Evolutionary conservation across 2,888 invertebrate species (phyloP).

Genomic region (Syrista parreyssii): DNA sequence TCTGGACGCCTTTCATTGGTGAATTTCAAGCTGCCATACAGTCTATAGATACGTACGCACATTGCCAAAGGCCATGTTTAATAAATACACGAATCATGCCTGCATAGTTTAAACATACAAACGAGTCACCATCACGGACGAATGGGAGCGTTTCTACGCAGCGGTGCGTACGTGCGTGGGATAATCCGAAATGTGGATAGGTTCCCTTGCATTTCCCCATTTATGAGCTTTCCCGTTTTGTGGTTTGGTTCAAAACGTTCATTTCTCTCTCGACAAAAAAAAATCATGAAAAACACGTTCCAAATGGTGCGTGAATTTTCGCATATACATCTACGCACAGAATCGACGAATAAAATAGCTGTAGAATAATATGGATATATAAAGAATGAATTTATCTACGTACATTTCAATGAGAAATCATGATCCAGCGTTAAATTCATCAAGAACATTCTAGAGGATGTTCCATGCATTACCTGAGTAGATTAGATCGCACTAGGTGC

Average conservation of each 20-base stretch:
- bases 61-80: constrained; percentile 40
- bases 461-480: not conserved
- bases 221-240: not conserved
- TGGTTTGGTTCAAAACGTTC: not conserved
- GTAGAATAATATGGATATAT: not conserved
- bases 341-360: not conserved
- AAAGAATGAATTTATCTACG: not conserved
- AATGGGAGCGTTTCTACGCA: constrained; percentile 24
- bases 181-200: constrained; percentile 32
- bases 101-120: constrained; percentile 46
- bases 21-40: constrained; percentile 10
- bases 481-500: not conserved
- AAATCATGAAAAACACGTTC: not conserved
- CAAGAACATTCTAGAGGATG: not conserved
- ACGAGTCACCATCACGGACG: constrained; percentile 31
- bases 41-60: not conserved
- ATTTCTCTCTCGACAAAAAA: not conserved
- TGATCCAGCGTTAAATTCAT: not conserved
- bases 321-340: not conserved
- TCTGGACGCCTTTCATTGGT: constrained; percentile 31
- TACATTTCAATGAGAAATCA: not conserved
- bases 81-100: constrained; percentile 47
- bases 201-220: constrained; percentile 1
- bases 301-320: not conserved
- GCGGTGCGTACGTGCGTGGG: constrained; percentile 16